Base-by-base conservation (phyloP, 2,888 invertebrate genomes). In the Pammene aurita region DNA sequence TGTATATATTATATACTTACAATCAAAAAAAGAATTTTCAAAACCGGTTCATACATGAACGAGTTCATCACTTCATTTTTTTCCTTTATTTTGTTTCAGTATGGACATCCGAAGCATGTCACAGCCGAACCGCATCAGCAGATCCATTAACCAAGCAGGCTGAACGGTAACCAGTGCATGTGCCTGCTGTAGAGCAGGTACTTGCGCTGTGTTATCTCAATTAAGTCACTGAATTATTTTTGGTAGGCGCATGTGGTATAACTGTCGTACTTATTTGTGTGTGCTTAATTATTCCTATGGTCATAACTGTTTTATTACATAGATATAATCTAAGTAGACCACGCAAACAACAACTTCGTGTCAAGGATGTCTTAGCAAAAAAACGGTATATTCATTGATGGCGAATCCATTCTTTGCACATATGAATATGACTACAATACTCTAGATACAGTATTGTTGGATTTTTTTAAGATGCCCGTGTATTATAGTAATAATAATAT, bases 81-180 rank as follows among this genome's bases (percentile, higher is more conserved):
- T 26, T 26, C n/a, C 26, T 26, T 26, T 26, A 26, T 26, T 9
- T 62, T 52, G 9, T 93, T 91, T 70, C 89, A 95, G 95, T 81
- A 86, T 92, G 84, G 96, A 96, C 78, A 93, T 96, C 65, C 89
- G 92, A 75, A 93, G 93, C 70, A 95, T 96, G 95, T 95, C 95
- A 42, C 91, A 94, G 56, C 95, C 96, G 6, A 96, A 96, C 81
- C 93, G 93, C 77, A 95, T 96, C 77, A 95, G 94, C 78, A 88
- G 94, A 62, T 92, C 88, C 5, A 82, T 85, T 18, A 91, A 87
- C 72, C 87, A 87, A 74, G 83, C 88, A 35, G 90, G 90, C 68
- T 90, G 76, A 81, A 62, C 18, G n/a, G 38, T 0, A 10, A 26
- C 0, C 7, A 18, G n/a, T 62, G 41, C 52, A 26, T 41, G 26